phyloP scores from a whole-genome alignment of 2,113 vertebrate species.

The Tenebrosternarchus preto region DNA sequence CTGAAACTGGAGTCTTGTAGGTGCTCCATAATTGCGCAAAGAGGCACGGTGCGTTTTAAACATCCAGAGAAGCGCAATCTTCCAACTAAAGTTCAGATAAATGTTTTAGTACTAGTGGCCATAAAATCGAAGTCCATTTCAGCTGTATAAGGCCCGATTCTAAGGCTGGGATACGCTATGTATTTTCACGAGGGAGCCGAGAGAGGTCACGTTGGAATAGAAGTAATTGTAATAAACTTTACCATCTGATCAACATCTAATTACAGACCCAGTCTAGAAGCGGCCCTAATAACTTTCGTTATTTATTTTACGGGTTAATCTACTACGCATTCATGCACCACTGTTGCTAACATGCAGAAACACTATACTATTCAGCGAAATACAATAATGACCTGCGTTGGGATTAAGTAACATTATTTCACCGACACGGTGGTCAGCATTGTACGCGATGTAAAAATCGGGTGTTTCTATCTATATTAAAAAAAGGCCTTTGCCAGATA shows the following conservation, averaged over 20 bases:
- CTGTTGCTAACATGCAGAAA: background rate
- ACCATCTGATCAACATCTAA: background rate
- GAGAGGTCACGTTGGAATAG: background rate
- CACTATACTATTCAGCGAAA: background rate
- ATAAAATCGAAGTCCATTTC: conserved; percentile 19
- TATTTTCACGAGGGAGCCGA: background rate
- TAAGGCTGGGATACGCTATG: background rate
- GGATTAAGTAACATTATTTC: too few species aligned
- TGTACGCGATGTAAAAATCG: too few species aligned
- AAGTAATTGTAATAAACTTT: background rate
- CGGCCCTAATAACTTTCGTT: background rate
- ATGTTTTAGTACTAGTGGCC: conserved; percentile 47
- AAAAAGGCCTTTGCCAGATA: too few species aligned
- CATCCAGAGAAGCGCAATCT: conserved; percentile 49
- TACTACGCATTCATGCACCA: background rate
- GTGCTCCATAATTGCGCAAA: conserved; percentile 65
- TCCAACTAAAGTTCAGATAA: conserved; percentile 57
- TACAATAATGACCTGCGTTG: background rate
- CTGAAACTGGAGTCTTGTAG: conserved; percentile 58
- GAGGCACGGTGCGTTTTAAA: conserved; percentile 54
- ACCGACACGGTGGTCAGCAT: too few species aligned
- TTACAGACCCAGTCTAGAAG: background rate
- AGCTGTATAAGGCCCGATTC: conserved; percentile 21
- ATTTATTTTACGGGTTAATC: background rate
- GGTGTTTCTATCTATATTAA: too few species aligned